These are phyloP conservation scores for Piscicola geometra DNA, from an alignment of 2,888 invertebrate genomes.

Conservation along the genomic window DNA sequence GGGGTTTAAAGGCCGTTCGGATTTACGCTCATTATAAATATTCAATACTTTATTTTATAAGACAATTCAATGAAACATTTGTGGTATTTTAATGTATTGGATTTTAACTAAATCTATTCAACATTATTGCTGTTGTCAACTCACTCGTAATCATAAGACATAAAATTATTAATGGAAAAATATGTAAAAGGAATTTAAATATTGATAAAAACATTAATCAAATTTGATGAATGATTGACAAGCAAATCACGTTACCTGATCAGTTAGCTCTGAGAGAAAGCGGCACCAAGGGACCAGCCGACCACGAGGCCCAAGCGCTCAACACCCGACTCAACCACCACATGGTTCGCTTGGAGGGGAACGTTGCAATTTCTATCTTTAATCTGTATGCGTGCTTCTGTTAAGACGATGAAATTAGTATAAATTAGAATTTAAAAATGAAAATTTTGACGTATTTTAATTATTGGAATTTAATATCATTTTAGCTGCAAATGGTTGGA, in stretches of 20 bases:
- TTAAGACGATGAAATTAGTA: neutral
- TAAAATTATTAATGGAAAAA: no score
- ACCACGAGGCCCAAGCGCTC: slow-evolving; percentile 69
- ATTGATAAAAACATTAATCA: no score
- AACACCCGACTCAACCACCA: slow-evolving; percentile 79
- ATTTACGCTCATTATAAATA: neutral
- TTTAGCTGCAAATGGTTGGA: slow-evolving; percentile 60
- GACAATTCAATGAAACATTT: neutral
- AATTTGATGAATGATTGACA: neutral
- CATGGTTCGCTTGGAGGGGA: slow-evolving; percentile 62
- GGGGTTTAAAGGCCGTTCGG: no score
- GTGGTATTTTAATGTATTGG: no score
- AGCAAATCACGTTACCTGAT: neutral
- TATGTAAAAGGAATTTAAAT: no score
- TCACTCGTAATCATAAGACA: no score
- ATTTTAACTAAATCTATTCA: no score
- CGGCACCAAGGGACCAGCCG: slow-evolving; percentile 65
- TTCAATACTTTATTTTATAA: neutral
- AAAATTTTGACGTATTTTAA: no score
- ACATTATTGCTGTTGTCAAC: no score
- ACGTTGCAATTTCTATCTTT: neutral
- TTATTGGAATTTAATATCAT: no score
- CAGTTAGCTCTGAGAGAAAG: slow-evolving; percentile 62
- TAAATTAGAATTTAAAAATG: no score
- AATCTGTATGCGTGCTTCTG: neutral